Evolutionary conservation across 2,797 vertebrate species (phyloP), one percentile per base, ranked within the genome.

Genomic region (Tolypeutes matacus): DNA sequence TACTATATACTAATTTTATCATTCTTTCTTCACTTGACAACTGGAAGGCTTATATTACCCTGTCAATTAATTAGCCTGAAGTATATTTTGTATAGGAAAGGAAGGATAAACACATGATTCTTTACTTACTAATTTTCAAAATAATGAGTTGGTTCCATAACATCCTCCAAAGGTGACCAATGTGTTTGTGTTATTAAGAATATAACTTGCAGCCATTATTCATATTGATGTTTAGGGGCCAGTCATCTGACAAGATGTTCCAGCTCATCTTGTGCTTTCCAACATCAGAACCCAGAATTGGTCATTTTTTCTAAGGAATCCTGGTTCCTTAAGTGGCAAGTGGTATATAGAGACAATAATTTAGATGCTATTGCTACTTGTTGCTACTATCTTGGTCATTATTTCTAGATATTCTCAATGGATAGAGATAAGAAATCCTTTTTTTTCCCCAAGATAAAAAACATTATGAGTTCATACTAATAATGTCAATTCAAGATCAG

Each of bases 41-140:
- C 53, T 77, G 29, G 29, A 84, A 87, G 34, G 67, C 9, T 56
- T 91, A 69, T 70, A 7, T 86, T 77, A 58, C n/a, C 53, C 49
- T 56, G 4, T 85, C 39, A 29, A 5, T 86, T 83, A 23, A 12
- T 73, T 94, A 73, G 31, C 67, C 56, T 69, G 34, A 95, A 42
- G 12, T 77, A 76, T 2, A 75, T 20, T 85, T 84, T 62, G 23
- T 46, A 73, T 7, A 88, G 53, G 21, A 91, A 86, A 92, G 29
- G 15, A 86, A 88, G 8, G 9, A 34, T 58, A 90, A 87, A 73
- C 3, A 70, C 9, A 5, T 64, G 46, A 29, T 76, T 83, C 62
- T 75, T 94, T 80, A 75, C 83, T 86, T 89, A 86, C 53, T 91
- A 42, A 67, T 85, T 94, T 88, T 92, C 29, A 94, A 81, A 86